Conservation (phyloP, 2,113 vertebrate genomes). For the Melanerpes formicivorus region DNA sequence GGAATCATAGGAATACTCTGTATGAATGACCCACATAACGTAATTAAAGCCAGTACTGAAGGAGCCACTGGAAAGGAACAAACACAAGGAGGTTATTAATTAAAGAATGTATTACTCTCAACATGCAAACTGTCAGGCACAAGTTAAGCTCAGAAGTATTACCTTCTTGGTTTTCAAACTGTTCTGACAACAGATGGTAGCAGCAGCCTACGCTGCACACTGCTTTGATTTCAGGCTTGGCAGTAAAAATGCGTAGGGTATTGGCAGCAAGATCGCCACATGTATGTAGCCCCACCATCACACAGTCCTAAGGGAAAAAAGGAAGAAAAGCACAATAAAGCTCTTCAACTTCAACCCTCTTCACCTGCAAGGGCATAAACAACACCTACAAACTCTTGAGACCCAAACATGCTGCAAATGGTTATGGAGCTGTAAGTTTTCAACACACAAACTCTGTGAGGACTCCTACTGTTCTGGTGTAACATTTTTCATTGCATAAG, state of each 20-base stretch:
- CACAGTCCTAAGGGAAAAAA: constrained; percentile 80
- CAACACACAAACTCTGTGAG: background rate
- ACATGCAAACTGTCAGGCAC: background rate
- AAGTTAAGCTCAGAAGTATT: background rate
- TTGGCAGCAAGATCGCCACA: constrained; percentile 93
- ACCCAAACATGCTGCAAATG: background rate
- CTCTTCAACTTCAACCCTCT: background rate
- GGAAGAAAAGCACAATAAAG: background rate
- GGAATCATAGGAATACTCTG: constrained; percentile 1
- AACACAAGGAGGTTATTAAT: constrained; percentile 17
- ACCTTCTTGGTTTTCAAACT: constrained; percentile 86
- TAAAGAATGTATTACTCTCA: background rate
- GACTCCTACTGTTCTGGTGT: background rate
- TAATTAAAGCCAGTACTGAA: constrained; percentile 32
- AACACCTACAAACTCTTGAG: background rate
- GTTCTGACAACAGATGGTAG: constrained; percentile 95
- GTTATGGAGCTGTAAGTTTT: background rate
- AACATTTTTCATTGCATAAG: background rate
- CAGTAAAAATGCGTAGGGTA: constrained; percentile 86
- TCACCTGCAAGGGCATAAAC: background rate
- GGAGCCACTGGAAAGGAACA: background rate
- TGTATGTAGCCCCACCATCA: constrained; percentile 95
- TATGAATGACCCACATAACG: background rate
- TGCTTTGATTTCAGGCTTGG: constrained; percentile 87
- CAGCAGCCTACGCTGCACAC: constrained; percentile 95